Evolutionary conservation across 2,888 invertebrate genomes (phyloP).

Genomic region (Eutolmus rufibarbis): DNA sequence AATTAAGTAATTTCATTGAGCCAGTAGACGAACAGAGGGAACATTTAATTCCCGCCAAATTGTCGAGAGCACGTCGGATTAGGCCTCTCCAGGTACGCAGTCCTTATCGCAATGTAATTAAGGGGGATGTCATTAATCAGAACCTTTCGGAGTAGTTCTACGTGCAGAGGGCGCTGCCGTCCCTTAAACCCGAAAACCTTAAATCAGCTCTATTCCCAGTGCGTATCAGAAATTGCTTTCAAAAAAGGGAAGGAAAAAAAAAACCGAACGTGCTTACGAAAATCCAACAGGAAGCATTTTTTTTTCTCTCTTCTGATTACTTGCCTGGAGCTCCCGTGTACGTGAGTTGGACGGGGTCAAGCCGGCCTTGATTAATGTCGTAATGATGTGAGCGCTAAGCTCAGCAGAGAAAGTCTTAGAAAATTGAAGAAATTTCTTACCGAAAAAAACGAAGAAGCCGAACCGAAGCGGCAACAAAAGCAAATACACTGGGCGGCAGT

Average conservation of each 20-base stretch:
- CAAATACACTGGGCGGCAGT: neutral
- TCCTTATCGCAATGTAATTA: conserved; percentile 17
- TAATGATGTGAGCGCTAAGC: conserved; percentile 12
- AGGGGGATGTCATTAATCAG: conserved; percentile 4
- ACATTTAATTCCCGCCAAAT: neutral
- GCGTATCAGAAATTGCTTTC: neutral
- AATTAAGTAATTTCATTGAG: neutral
- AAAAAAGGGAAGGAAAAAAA: neutral
- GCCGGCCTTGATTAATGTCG: conserved; percentile 8
- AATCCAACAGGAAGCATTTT: neutral
- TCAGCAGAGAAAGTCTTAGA: neutral
- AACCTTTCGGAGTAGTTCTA: neutral
- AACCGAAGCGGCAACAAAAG: neutral
- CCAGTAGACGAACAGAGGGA: neutral
- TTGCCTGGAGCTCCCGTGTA: neutral
- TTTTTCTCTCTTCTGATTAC: neutral
- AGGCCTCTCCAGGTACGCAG: neutral
- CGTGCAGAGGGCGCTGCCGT: neutral
- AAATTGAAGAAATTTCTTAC: neutral
- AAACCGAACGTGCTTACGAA: neutral
- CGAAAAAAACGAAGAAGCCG: neutral
- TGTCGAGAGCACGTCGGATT: neutral
- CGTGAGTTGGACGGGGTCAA: neutral
- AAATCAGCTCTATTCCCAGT: neutral
- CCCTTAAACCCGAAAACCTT: neutral